phyloP scores from a whole-genome alignment of 2,797 vertebrate genomes.

The Macropodus opercularis region DNA sequence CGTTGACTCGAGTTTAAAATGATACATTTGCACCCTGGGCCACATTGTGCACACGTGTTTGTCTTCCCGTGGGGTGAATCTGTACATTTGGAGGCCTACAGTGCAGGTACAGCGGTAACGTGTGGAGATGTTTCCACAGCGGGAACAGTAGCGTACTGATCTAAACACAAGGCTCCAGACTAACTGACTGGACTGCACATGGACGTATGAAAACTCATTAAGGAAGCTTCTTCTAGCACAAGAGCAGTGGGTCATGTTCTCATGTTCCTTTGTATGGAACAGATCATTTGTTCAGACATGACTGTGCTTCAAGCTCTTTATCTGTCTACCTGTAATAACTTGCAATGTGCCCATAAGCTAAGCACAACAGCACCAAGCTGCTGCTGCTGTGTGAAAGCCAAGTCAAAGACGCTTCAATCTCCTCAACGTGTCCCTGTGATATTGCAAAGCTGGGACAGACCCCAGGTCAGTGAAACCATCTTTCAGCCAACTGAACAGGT shows the following conservation, averaged over 20 bases:
- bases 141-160: neutral
- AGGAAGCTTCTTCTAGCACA: too few relatives aligned
- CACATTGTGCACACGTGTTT: neutral
- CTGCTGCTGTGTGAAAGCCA: too few relatives aligned
- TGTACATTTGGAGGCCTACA: neutral
- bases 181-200: too few relatives aligned
- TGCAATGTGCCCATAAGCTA: neutral
- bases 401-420: too few relatives aligned
- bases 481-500: too few relatives aligned
- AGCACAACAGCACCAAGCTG: too few relatives aligned
- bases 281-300: slow-evolving; percentile 7
- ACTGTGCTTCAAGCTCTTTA: neutral
- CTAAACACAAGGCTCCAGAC: neutral
- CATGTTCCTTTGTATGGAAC: neutral
- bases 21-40: neutral
- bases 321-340: slow-evolving; percentile 11
- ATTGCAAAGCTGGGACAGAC: too few relatives aligned
- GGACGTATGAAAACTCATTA: neutral
- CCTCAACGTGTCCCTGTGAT: too few relatives aligned
- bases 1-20: slow-evolving; percentile 4
- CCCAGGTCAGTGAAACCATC: too few relatives aligned
- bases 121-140: neutral
- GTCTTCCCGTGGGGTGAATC: neutral
- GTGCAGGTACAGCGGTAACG: neutral
- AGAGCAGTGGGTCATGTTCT: neutral